Evolutionary conservation across 2,797 vertebrate species (phyloP).

Genomic region (Pangasius larnaudii): DNA sequence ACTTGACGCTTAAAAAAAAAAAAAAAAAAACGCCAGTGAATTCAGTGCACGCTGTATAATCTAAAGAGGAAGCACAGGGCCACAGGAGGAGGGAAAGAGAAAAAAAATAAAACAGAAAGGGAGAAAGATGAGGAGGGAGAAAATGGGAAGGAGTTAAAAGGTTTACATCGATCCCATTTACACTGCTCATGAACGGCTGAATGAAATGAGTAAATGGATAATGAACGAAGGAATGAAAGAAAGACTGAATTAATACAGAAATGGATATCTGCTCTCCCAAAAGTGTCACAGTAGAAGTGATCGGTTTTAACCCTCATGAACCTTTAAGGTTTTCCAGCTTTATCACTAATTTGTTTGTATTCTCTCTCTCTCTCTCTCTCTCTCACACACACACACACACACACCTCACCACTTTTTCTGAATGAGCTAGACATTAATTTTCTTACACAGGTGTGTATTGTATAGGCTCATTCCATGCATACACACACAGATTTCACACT

Average conservation of each 20-base stretch:
- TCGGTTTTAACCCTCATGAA: background rate
- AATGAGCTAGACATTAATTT: background rate
- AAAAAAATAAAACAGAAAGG: background rate
- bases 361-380: background rate
- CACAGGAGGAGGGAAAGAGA: constrained; percentile 33
- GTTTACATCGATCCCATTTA: constrained; percentile 23
- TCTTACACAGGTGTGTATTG: background rate
- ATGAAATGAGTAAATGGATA: constrained; percentile 21
- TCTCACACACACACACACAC: background rate
- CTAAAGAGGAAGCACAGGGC: constrained; percentile 52
- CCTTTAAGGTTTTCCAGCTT: background rate
- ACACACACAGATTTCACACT: background rate
- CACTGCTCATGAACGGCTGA: background rate
- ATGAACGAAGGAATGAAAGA: constrained; percentile 41
- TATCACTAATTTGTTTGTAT: background rate
- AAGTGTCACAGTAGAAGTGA: background rate
- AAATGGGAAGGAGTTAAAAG: constrained; percentile 14
- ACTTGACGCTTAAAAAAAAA: constrained; percentile 75
- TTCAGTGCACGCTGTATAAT: constrained; percentile 86
- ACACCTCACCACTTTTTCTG: background rate
- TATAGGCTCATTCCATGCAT: background rate
- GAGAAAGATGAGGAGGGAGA: background rate
- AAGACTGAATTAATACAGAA: background rate
- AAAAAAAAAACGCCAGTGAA: constrained; percentile 82
- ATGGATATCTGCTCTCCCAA: background rate